Evolutionary conservation across 2,888 invertebrate genomes (phyloP), one percentile per base, ranked within the genome.

Genomic region (Phrixothrix hirtus): DNA sequence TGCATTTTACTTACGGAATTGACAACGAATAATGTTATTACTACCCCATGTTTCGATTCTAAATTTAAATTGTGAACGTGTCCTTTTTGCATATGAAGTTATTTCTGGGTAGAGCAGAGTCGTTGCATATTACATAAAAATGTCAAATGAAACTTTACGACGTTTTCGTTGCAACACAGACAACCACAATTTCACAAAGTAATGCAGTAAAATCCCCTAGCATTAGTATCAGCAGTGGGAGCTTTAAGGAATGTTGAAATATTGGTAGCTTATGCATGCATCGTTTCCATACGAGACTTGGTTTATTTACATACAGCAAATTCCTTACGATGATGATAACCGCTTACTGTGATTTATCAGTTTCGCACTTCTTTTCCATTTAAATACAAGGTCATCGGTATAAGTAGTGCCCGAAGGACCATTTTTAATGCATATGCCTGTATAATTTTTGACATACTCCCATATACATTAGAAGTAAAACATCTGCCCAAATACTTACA

Each of bases 211-310:
- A 46, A 46, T 46, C 38, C 37, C 46, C 14, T 25, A 29, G 32
- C 21, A 5, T 5, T 21, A 7, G 4, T 21, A 12, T 14, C 37
- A 21, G 17, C 36, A 35, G 45, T 44, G 44, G 36, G 36, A 36
- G 31, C 32, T 27, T 14, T 21, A 32, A 38, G 32, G 38, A 46
- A 38, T 36, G 31, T 31, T 38, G 38, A 46, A 38, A 46, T 37
- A 46, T 46, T 46, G 38, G 25, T 32, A 26, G 37, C 37, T 46
- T 46, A 45, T 46, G 38, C 32, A 38, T 46, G 46, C 46, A 46
- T 46, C 38, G 38, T 46, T 46, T 46, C 31, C 46, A 46, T 46
- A 37, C 46, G 32, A 46, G 46, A 31, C 38, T 30, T 26, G 38
- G 26, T 38, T 38, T 38, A 46, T 46, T 25, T 37, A 30, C 25